Conservation (phyloP, 2,113 vertebrate genomes). For the Lamprotornis superbus region DNA sequence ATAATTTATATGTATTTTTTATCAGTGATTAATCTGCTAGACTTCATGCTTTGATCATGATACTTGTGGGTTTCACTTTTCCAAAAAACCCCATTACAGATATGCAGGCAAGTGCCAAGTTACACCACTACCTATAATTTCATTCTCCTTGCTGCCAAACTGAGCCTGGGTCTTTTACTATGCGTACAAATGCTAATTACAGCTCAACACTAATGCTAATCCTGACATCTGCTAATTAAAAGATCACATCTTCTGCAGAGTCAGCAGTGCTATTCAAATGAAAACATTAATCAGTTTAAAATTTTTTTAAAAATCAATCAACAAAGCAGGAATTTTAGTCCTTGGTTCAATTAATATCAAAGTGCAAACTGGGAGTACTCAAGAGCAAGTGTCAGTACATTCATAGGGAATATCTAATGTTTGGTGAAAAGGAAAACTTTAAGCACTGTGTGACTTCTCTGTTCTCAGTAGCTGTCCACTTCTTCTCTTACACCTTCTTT, state of each 20-base stretch:
- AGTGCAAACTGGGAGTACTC: constrained; percentile 3
- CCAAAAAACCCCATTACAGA: neutral
- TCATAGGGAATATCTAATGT: neutral
- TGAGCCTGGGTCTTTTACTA: constrained; percentile 18
- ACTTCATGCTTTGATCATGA: neutral
- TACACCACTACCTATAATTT: constrained; percentile 30
- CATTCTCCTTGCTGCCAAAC: constrained; percentile 38
- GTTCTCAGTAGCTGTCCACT: neutral
- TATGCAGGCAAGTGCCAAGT: constrained; percentile 11
- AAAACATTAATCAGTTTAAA: constrained; percentile 78
- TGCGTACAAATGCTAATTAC: constrained; percentile 76
- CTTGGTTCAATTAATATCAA: constrained; percentile 37
- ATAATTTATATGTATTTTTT: constrained; percentile 1
- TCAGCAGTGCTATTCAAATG: constrained; percentile 76
- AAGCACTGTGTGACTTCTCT: neutral
- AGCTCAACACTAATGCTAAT: constrained; percentile 73
- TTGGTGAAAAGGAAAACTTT: neutral
- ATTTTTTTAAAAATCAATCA: constrained; percentile 64
- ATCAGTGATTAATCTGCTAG: neutral
- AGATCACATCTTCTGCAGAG: constrained; percentile 77
- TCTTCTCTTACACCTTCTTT: neutral
- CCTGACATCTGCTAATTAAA: constrained; percentile 81
- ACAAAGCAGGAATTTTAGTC: constrained; percentile 52
- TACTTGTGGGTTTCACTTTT: constrained; percentile 5
- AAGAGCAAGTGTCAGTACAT: neutral